Percentiles rank a stretch among this genome's conserved stretches.
These are phyloP conservation scores for Luperina testacea DNA, from an alignment of 2,888 invertebrate genomes.

Conservation along the genomic window DNA sequence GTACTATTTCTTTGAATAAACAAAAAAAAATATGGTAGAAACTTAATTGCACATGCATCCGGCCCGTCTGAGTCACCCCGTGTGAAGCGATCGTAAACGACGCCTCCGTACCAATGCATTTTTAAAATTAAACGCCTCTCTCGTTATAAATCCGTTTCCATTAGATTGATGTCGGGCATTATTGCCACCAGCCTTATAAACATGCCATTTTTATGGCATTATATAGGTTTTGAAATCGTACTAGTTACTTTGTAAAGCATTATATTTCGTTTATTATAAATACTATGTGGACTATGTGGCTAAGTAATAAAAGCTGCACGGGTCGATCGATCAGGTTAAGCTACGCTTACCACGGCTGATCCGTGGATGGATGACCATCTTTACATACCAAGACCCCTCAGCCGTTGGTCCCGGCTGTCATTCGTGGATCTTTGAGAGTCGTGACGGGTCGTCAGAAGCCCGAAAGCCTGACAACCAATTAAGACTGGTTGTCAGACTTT, in stretches of 20 bases:
- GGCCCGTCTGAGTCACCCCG: constrained; percentile 51
- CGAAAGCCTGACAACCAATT: no score
- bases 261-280: neutral
- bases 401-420: neutral
- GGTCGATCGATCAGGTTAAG: neutral
- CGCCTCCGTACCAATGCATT: constrained; percentile 64
- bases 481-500: no score
- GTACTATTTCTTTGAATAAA: neutral
- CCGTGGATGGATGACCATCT: no score
- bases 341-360: neutral
- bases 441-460: no score
- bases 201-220: constrained; percentile 19
- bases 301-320: neutral
- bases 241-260: neutral
- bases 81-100: constrained; percentile 58
- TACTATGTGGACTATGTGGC: neutral
- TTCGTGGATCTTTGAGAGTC: neutral
- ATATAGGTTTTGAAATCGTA: neutral
- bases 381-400: neutral
- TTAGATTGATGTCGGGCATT: constrained; percentile 65
- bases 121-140: constrained; percentile 65
- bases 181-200: constrained; percentile 48
- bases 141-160: constrained; percentile 64
- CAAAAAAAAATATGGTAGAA: neutral
- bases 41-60: constrained; percentile 1